Evolutionary conservation across 1,140 invertebrate species (phyloP).

Genomic region (Spodoptera litura): DNA sequence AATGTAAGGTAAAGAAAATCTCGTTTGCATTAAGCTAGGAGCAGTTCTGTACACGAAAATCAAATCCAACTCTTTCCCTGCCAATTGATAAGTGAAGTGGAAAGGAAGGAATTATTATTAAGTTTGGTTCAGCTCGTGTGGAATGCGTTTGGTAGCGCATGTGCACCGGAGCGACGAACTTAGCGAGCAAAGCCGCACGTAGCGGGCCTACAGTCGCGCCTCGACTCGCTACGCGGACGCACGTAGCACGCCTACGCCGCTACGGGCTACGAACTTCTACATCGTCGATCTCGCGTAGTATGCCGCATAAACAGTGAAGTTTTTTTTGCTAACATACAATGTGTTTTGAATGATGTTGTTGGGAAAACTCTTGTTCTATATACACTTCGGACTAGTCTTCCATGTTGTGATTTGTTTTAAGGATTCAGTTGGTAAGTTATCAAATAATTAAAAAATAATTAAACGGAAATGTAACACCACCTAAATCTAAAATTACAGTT

Average conservation of each 20-base stretch:
- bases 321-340: conserved; percentile 67
- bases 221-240: conserved; percentile 58
- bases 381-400: conserved; percentile 85
- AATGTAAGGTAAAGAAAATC: background rate
- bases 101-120: conserved; percentile 51
- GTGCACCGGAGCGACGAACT: conserved; percentile 69
- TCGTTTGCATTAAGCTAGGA: background rate
- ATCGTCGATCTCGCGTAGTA: conserved; percentile 61
- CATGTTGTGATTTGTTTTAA: conserved; percentile 84
- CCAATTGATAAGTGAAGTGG: conserved; percentile 42
- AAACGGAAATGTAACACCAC: background rate
- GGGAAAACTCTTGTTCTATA: conserved; percentile 81
- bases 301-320: conserved; percentile 66
- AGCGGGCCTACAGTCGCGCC: conserved; percentile 65
- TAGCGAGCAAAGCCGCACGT: conserved; percentile 55
- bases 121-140: conserved; percentile 49
- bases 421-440: conserved; percentile 78
- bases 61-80: conserved; percentile 29
- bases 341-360: conserved; percentile 83
- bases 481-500: background rate
- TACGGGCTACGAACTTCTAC: conserved; percentile 71
- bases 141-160: conserved; percentile 68
- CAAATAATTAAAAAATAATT: background rate
- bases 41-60: background rate
- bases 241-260: conserved; percentile 72